Conservation (phyloP, 35 echinoderm and acorn worm species). For the Ptychodera flava region DNA sequence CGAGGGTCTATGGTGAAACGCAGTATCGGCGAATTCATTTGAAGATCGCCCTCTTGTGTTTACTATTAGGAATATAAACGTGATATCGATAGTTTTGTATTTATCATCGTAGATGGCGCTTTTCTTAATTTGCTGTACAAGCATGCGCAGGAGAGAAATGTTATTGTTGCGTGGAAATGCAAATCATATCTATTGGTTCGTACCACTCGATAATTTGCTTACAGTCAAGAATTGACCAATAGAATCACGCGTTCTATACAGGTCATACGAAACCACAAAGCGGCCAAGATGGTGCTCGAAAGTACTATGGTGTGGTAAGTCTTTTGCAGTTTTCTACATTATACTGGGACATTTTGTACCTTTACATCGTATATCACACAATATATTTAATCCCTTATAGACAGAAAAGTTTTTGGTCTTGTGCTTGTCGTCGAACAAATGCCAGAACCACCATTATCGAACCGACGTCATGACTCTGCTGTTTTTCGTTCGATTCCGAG, state of each 20-base stretch:
- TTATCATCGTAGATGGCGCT: not conserved
- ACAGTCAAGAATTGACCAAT: not conserved
- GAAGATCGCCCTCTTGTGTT: too few species aligned
- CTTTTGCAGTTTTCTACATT: not conserved
- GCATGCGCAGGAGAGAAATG: not conserved
- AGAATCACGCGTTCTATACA: not conserved
- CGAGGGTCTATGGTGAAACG: too few species aligned
- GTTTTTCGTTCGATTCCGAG: not conserved
- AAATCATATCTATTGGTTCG: not conserved
- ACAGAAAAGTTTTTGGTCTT: not conserved
- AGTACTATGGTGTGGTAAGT: constrained; percentile 90
- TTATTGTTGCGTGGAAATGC: not conserved
- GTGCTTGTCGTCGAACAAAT: not conserved
- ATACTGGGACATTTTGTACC: not conserved
- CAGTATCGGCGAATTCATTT: too few species aligned
- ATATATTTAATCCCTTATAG: not conserved
- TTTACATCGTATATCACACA: not conserved
- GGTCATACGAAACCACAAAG: not conserved
- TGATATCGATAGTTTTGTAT: too few species aligned
- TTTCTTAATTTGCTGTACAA: not conserved
- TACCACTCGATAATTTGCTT: not conserved
- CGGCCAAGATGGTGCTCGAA: constrained; percentile 71
- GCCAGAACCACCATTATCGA: not conserved
- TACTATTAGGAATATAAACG: too few species aligned
- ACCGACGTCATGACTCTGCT: not conserved